phyloP scores from a whole-genome alignment of 2,113 vertebrate species.

The Sander vitreus region DNA sequence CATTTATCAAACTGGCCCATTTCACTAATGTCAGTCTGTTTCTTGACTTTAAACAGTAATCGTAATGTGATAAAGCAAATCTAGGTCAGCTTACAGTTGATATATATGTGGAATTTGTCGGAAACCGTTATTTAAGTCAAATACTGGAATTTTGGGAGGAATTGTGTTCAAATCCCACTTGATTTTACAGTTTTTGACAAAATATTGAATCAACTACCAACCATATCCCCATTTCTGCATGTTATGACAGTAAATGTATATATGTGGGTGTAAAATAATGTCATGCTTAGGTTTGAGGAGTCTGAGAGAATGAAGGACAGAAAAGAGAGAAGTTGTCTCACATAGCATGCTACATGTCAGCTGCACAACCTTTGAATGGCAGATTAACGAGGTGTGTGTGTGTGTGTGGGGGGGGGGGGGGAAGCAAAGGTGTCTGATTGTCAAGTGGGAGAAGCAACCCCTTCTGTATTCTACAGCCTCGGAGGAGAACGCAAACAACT shows the following conservation, averaged over 20 bases:
- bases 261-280: background rate
- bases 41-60: background rate
- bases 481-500: background rate
- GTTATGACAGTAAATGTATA: background rate
- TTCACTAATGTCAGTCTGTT: background rate
- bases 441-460: conserved; percentile 29
- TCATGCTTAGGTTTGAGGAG: background rate
- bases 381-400: conserved; percentile 30
- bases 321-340: conserved; percentile 20
- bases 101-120: background rate
- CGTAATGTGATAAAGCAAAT: background rate
- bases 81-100: background rate
- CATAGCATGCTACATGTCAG: conserved; percentile 20
- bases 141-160: background rate
- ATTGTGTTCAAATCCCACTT: too few relatives aligned
- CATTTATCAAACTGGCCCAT: conserved; percentile 23
- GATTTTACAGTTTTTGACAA: too few relatives aligned
- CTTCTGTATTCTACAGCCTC: conserved; percentile 40
- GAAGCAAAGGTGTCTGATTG: conserved; percentile 30
- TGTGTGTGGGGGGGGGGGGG: background rate
- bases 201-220: background rate
- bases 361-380: conserved; percentile 40
- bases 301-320: background rate
- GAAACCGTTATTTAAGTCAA: too few relatives aligned
- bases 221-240: background rate